These are phyloP conservation scores for Solenodon paradoxus DNA, from an alignment of 2,113 vertebrate species.

Conservation along the genomic window DNA sequence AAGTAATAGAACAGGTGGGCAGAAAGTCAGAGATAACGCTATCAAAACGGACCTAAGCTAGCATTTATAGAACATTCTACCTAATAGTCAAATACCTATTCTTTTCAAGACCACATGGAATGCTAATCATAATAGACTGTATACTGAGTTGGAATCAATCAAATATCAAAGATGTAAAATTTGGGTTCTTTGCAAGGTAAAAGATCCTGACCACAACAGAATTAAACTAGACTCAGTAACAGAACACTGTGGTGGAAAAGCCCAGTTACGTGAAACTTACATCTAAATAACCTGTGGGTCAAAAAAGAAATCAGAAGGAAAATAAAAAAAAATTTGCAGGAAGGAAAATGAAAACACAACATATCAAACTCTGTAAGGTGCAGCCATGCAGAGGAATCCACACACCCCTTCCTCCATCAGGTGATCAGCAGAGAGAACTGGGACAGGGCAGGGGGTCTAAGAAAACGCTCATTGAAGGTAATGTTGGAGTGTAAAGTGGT, in stretches of 20 bases:
- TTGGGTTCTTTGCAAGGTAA: background rate
- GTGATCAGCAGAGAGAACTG: background rate
- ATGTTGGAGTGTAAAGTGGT: background rate
- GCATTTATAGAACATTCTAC: background rate
- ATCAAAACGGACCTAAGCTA: background rate
- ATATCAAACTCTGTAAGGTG: background rate
- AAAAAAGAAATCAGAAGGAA: background rate
- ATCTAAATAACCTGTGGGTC: background rate
- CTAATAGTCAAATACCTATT: conserved; percentile 6
- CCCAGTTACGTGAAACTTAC: background rate
- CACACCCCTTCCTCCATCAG: background rate
- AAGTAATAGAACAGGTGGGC: too few relatives aligned
- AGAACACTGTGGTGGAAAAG: background rate
- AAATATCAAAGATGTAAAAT: background rate
- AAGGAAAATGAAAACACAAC: background rate
- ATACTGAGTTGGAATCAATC: background rate
- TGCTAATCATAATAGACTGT: background rate
- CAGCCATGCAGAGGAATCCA: background rate
- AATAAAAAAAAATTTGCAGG: background rate
- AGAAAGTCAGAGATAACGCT: background rate
- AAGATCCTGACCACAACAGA: background rate
- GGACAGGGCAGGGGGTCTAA: background rate
- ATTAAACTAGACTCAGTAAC: background rate
- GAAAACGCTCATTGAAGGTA: background rate
- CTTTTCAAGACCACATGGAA: background rate